Percentiles rank a stretch among this genome's conserved stretches.
phyloP scores from a whole-genome alignment of 2,888 invertebrate species.

The Drosophila peninsularis region DNA sequence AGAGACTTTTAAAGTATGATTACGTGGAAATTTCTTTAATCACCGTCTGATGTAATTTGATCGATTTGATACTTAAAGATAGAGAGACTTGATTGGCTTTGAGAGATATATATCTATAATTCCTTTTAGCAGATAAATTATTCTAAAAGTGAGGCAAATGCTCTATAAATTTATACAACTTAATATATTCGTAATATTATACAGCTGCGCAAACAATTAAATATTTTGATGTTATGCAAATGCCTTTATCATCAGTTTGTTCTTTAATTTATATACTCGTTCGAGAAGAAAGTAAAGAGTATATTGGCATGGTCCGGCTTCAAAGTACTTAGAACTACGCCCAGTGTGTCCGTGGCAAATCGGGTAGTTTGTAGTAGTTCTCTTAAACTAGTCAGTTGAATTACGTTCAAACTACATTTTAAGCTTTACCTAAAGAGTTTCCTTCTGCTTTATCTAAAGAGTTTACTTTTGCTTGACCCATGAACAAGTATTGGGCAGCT shows the following conservation, averaged over 20 bases:
- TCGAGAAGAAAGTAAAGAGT: neutral
- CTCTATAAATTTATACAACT: too few relatives aligned
- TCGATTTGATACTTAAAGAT: neutral
- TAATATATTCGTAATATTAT: neutral
- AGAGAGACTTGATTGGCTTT: neutral
- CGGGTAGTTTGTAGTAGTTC: too few relatives aligned
- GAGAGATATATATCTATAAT: neutral
- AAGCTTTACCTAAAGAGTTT: too few relatives aligned
- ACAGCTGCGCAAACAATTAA: neutral
- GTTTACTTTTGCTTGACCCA: too few relatives aligned
- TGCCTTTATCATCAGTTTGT: neutral
- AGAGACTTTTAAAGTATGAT: slow-evolving; percentile 3
- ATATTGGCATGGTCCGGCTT: too few relatives aligned
- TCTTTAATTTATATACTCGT: too few relatives aligned
- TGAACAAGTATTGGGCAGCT: neutral
- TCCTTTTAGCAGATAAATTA: neutral
- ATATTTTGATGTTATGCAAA: neutral
- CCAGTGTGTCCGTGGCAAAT: too few relatives aligned
- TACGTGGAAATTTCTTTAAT: slow-evolving; percentile 13
- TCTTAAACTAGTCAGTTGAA: too few relatives aligned
- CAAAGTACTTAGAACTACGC: too few relatives aligned
- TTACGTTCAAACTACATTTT: too few relatives aligned
- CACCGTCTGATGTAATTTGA: neutral
- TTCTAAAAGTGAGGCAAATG: neutral
- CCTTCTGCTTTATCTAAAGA: too few relatives aligned